Base-by-base conservation (phyloP, 37 sponge, comb jelly and placozoan genomes). In the Lycopodina hypogea region DNA sequence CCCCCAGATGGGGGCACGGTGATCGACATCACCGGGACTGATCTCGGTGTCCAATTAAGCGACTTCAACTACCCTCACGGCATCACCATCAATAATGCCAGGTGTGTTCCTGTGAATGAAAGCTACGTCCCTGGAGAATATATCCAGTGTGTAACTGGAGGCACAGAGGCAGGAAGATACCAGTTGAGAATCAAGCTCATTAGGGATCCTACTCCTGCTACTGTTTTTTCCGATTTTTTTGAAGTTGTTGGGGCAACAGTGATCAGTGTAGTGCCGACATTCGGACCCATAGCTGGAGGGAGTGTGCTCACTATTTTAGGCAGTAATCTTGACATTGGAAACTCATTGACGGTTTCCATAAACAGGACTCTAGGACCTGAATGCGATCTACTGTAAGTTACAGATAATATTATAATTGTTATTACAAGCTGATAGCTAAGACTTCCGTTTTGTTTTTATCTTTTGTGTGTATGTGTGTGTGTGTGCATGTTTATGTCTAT, bases 221-320 rank as follows among this genome's bases (percentile, higher is more conserved):
- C 15, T 19, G 66, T 15, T 33, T 12, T 4, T 1, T 0, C 37
- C 17, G 0, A 42, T 0, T 1, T 34, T 19, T 81, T 77, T 55
- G 62, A 29, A 36, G 64, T 72, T 33, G 77, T 81, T 32, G 18
- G 7, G 15, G 82, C 88, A 18, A 24, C 39, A n/a, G 30, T 87
- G 32, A 56, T n/a, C 26, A 53, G 69, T 41, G 82, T 93, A 28
- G 33, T 35, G 15, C 94, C 94, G 53, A 56, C 77, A n/a, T 71
- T 72, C 65, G 94, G 94, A 14, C 94, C 94, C 38, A 68, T 65
- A 42, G 77, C 90, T 56, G 94, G 94, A 39, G 90, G 90, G 41
- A 90, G 82, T 42, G 52, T 36, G 12, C 32, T 93, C 24, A 86
- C 57, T 30, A 73, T 93, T 29, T 63, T 7, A 24, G 94, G 94